Evolutionary conservation across 2,113 vertebrate species (phyloP).

Genomic region (Phainopepla nitens): DNA sequence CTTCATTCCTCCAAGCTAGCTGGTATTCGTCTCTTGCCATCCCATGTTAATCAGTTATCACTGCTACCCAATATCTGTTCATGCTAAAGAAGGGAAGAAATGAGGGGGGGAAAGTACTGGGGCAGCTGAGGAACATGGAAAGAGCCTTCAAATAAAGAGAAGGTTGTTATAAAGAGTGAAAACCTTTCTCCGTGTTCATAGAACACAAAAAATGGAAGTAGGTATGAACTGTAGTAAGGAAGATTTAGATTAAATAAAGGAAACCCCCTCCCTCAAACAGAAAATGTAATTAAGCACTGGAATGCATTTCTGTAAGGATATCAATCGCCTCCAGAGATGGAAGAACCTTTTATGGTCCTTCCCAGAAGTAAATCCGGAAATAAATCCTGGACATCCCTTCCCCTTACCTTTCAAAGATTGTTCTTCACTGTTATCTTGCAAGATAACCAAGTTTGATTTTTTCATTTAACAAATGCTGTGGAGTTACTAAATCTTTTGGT

Average conservation of each 20-base stretch:
- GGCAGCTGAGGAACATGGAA: neutral
- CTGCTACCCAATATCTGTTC: neutral
- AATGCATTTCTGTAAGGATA: neutral
- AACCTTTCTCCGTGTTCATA: neutral
- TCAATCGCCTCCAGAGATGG: neutral
- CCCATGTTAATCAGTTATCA: neutral
- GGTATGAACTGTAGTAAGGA: neutral
- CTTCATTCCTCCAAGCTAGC: neutral
- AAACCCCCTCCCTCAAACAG: neutral
- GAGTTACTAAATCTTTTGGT: slow-evolving; percentile 18
- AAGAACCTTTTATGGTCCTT: neutral
- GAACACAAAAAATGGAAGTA: neutral
- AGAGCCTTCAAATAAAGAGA: neutral
- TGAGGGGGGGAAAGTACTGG: neutral
- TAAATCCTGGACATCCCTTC: neutral
- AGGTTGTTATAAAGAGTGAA: neutral
- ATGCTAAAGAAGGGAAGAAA: neutral
- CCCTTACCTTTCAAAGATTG: neutral
- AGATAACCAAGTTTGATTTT: slow-evolving; percentile 27
- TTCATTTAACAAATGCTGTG: slow-evolving; percentile 6
- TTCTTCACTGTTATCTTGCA: neutral
- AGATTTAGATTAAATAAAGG: neutral
- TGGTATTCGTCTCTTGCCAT: neutral
- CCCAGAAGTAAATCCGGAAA: neutral
- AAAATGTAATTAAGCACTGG: neutral